phyloP scores from a whole-genome alignment of 2,888 invertebrate species.

The Allygus modestus region DNA sequence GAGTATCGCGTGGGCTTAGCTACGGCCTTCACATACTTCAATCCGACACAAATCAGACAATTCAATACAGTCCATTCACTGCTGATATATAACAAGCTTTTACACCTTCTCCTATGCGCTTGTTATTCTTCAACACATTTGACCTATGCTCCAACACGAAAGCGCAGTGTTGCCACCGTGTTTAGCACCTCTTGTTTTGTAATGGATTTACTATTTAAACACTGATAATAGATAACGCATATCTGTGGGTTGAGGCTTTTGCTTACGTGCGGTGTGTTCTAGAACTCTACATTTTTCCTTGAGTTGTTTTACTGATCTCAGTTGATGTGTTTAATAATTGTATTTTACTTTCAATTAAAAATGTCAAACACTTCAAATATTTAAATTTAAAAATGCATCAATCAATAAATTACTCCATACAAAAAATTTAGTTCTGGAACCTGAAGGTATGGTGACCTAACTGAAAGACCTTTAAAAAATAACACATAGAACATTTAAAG shows the following conservation, averaged over 20 bases:
- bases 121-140: not conserved
- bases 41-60: not conserved
- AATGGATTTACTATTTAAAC: slow-evolving; percentile 3
- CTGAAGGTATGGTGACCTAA: too few relatives aligned
- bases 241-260: not conserved
- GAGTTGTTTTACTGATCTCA: too few relatives aligned
- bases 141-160: not conserved
- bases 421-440: too few relatives aligned
- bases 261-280: too few relatives aligned
- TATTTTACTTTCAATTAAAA: too few relatives aligned
- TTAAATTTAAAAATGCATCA: too few relatives aligned
- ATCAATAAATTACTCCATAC: too few relatives aligned
- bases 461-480: too few relatives aligned
- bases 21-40: slow-evolving; percentile 11
- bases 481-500: too few relatives aligned
- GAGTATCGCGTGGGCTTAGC: not conserved
- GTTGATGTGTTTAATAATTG: too few relatives aligned
- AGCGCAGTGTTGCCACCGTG: not conserved
- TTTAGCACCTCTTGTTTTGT: not conserved
- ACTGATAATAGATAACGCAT: not conserved
- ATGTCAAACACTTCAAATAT: too few relatives aligned
- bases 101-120: not conserved
- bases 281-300: too few relatives aligned
- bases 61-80: slow-evolving; percentile 9
- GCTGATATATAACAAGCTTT: not conserved